These are phyloP conservation scores for Micromussa lordhowensis DNA, from an alignment of 92 coral and sea anemone species.

Conservation along the genomic window DNA sequence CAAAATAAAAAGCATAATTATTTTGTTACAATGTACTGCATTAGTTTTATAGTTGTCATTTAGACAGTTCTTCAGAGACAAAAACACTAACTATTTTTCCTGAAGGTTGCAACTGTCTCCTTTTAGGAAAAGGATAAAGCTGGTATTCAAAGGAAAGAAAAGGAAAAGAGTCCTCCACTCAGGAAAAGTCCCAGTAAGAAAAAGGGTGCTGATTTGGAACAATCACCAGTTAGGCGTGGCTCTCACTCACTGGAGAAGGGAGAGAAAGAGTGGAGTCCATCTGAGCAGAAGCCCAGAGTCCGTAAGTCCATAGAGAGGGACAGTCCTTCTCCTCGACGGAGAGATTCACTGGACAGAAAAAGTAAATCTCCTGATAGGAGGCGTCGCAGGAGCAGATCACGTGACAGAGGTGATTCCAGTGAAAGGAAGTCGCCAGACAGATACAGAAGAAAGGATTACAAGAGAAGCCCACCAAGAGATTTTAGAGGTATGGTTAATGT, in stretches of 20 bases:
- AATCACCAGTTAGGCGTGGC: constrained; percentile 22
- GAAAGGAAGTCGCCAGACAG: constrained; percentile 53
- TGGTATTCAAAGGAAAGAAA: not conserved
- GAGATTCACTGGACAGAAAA: constrained; percentile 19
- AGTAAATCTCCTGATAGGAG: constrained; percentile 49
- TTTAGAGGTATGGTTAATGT: too few relatives aligned
- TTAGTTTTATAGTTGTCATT: too few relatives aligned
- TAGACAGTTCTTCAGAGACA: not conserved
- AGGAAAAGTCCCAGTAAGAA: constrained; percentile 23
- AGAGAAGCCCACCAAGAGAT: constrained; percentile 56
- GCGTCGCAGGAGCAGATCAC: constrained; percentile 28
- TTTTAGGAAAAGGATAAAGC: constrained; percentile 36
- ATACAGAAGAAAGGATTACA: constrained; percentile 25
- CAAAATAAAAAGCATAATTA: too few relatives aligned
- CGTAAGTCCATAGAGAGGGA: constrained; percentile 30
- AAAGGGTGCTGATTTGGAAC: not conserved
- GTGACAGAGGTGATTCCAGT: constrained; percentile 29
- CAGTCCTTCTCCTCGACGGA: constrained; percentile 25
- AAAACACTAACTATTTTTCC: constrained; percentile 47
- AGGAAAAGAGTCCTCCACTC: constrained; percentile 10
- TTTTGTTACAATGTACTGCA: too few relatives aligned
- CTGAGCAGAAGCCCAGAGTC: not conserved
- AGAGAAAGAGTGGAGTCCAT: not conserved
- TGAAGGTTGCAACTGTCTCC: constrained; percentile 39
- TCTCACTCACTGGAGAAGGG: not conserved